Percentiles rank a stretch among this genome's conserved stretches.
Evolutionary conservation across 2,888 invertebrate species (phyloP).

Genomic region (Platynereis dumerilii): DNA sequence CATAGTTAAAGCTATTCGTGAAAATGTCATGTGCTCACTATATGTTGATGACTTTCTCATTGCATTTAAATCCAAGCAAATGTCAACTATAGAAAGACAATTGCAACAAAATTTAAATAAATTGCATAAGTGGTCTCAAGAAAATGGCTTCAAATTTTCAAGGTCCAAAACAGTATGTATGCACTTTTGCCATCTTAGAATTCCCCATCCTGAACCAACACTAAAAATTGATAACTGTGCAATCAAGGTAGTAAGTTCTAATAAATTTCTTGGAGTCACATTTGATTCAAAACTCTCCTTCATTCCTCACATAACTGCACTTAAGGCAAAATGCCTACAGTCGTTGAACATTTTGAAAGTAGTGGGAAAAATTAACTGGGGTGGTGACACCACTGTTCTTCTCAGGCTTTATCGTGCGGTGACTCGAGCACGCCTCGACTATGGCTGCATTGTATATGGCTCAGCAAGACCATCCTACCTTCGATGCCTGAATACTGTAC

Average conservation of each 20-base stretch:
- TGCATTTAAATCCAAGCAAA: neutral
- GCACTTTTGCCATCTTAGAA: slow-evolving; percentile 27
- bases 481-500: slow-evolving; percentile 29
- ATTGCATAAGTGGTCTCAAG: slow-evolving; percentile 10
- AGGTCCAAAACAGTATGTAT: slow-evolving; percentile 30
- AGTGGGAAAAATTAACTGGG: slow-evolving; percentile 27
- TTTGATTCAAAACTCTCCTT: slow-evolving; percentile 34
- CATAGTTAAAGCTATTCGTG: no score
- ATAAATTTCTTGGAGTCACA: slow-evolving; percentile 31
- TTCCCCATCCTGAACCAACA: slow-evolving; percentile 22
- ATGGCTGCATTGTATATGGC: slow-evolving; percentile 31
- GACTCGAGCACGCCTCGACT: slow-evolving; percentile 33
- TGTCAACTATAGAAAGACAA: slow-evolving; percentile 20
- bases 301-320: slow-evolving; percentile 28
- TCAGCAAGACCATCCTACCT: slow-evolving; percentile 32
- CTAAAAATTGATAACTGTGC: slow-evolving; percentile 11
- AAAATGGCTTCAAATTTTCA: slow-evolving; percentile 34
- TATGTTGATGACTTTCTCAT: slow-evolving; percentile 25
- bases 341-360: slow-evolving; percentile 32
- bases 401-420: slow-evolving; percentile 23
- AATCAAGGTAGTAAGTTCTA: slow-evolving; percentile 23
- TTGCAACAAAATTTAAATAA: slow-evolving; percentile 16
- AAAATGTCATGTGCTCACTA: slow-evolving; percentile 6
- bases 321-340: slow-evolving; percentile 29
- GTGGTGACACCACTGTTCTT: slow-evolving; percentile 26